Conservation (phyloP, 1,140 invertebrate genomes). For the Drosophila azteca region DNA sequence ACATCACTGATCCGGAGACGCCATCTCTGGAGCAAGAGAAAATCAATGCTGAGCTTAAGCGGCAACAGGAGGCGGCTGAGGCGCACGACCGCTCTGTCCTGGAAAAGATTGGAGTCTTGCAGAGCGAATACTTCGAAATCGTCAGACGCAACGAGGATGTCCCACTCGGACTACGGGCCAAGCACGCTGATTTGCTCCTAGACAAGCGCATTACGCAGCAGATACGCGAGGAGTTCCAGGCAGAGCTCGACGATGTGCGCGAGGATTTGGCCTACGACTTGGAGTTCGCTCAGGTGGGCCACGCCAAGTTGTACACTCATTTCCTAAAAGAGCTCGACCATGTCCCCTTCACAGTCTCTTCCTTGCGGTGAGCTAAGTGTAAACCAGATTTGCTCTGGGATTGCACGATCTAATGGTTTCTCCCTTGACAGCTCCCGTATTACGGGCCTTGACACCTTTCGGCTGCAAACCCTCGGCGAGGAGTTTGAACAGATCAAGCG, state of each 20-base stretch:
- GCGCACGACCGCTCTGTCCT: constrained; percentile 85
- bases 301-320: constrained; percentile 89
- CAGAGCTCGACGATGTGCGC: constrained; percentile 86
- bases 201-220: constrained; percentile 87
- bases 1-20: constrained; percentile 86
- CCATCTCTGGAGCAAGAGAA: constrained; percentile 89
- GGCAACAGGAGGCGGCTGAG: constrained; percentile 66
- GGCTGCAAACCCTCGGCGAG: constrained; percentile 86
- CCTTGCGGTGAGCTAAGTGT: constrained; percentile 83
- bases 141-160: constrained; percentile 85
- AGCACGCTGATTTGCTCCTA: constrained; percentile 86
- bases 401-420: background rate
- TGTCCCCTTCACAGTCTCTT: constrained; percentile 86
- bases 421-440: constrained; percentile 16
- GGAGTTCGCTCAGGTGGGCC: constrained; percentile 88
- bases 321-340: constrained; percentile 88
- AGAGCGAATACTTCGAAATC: constrained; percentile 62
- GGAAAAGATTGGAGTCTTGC: constrained; percentile 56
- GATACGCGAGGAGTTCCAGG: constrained; percentile 86
- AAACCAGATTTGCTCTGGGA: too few relatives aligned
- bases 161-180: constrained; percentile 85
- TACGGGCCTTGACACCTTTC: constrained; percentile 83
- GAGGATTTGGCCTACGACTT: constrained; percentile 87
- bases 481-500: constrained; percentile 85
- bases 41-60: constrained; percentile 76